phyloP scores from a whole-genome alignment of 2,888 invertebrate species.

The Apamea monoglypha region DNA sequence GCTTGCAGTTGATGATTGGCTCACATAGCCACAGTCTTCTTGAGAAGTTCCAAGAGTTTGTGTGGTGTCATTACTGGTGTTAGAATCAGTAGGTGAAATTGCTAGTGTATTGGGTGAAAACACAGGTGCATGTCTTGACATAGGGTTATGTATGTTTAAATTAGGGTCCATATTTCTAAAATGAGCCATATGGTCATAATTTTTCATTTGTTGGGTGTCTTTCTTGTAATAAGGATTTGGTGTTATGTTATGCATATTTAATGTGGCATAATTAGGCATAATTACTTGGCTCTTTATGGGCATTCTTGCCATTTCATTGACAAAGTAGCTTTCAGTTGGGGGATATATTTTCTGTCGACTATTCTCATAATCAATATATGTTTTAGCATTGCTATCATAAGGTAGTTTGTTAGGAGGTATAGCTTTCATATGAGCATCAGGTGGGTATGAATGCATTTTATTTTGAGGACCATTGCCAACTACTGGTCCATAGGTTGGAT shows the following conservation, averaged over 20 bases:
- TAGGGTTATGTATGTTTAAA: slow-evolving; percentile 75
- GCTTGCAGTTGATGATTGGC: slow-evolving; percentile 86
- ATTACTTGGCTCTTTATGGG: slow-evolving; percentile 79
- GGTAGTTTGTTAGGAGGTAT: slow-evolving; percentile 79
- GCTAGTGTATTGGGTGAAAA: slow-evolving; percentile 85
- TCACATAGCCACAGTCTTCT: slow-evolving; percentile 89
- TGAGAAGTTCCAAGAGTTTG: slow-evolving; percentile 79
- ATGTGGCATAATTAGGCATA: slow-evolving; percentile 78
- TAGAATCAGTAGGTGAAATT: slow-evolving; percentile 87
- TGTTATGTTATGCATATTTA: slow-evolving; percentile 78
- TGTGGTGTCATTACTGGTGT: slow-evolving; percentile 82
- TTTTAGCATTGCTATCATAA: slow-evolving; percentile 80
- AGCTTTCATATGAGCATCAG: slow-evolving; percentile 77
- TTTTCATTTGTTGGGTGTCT: slow-evolving; percentile 78
- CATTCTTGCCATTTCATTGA: slow-evolving; percentile 80
- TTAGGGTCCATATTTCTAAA: slow-evolving; percentile 80
- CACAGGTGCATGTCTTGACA: slow-evolving; percentile 80
- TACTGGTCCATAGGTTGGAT: slow-evolving; percentile 80
- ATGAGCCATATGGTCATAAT: slow-evolving; percentile 81
- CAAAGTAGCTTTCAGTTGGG: slow-evolving; percentile 79
- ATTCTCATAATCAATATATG: slow-evolving; percentile 83
- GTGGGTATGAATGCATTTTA: slow-evolving; percentile 80
- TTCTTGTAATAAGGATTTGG: slow-evolving; percentile 82
- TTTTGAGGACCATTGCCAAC: slow-evolving; percentile 80
- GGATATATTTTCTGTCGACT: slow-evolving; percentile 78